These are phyloP conservation scores for Lypha dubia DNA, from an alignment of 2,888 invertebrate species.

Conservation along the genomic window DNA sequence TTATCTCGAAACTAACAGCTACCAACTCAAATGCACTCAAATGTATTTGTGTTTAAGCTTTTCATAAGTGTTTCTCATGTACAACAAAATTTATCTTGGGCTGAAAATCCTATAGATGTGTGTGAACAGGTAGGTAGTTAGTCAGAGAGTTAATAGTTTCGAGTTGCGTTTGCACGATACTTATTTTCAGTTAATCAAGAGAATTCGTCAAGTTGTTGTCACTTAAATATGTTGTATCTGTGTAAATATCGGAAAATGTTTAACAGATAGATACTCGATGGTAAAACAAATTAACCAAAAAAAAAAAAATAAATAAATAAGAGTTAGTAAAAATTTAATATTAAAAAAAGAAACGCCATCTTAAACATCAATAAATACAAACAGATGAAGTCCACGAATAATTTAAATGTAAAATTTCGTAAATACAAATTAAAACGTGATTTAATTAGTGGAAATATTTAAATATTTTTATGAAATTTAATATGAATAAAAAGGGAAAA, in stretches of 20 bases:
- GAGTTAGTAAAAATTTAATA: slow-evolving; percentile 52
- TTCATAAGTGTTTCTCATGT: slow-evolving; percentile 2
- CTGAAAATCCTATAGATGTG: slow-evolving; percentile 27
- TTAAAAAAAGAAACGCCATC: slow-evolving; percentile 48
- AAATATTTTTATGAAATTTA: neutral
- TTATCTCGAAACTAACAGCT: slow-evolving; percentile 54
- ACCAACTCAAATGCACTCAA: slow-evolving; percentile 4
- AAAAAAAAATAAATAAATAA: too few relatives aligned
- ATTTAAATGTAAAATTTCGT: neutral
- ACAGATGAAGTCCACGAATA: slow-evolving; percentile 11
- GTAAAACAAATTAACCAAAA: slow-evolving; percentile 43
- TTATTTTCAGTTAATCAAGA: slow-evolving; percentile 64
- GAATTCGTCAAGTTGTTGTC: slow-evolving; percentile 65
- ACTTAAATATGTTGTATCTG: slow-evolving; percentile 20
- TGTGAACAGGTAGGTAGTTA: slow-evolving; percentile 60
- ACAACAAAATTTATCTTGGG: slow-evolving; percentile 3
- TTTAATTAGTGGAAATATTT: neutral
- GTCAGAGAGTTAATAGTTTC: slow-evolving; percentile 37
- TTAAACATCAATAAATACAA: slow-evolving; percentile 40
- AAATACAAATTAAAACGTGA: slow-evolving; percentile 28
- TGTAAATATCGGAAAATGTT: slow-evolving; percentile 53
- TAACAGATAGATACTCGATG: slow-evolving; percentile 33
- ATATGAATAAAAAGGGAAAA: slow-evolving; percentile 4
- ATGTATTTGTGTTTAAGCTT: slow-evolving; percentile 52
- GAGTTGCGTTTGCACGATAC: slow-evolving; percentile 22